Conservation (phyloP, 2,797 vertebrate genomes). For the Epinephelus coioides region DNA sequence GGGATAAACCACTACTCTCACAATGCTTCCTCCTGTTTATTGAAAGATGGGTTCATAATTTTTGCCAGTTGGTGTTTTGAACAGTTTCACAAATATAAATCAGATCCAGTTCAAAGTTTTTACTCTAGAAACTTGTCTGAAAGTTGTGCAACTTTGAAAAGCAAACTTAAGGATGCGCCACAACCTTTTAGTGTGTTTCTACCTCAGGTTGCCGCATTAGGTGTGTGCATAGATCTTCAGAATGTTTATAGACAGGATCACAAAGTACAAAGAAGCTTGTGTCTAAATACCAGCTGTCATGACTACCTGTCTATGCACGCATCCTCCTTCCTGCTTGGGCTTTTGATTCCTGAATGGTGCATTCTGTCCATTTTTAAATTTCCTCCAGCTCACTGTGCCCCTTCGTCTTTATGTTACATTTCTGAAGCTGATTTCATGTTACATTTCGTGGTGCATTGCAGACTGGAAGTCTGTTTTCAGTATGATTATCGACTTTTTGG, state of each 20-base stretch:
- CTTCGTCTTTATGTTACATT: background rate
- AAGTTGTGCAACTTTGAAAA: constrained; percentile 37
- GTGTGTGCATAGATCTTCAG: constrained; percentile 3
- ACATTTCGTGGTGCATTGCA: too few species aligned
- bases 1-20: constrained; percentile 5
- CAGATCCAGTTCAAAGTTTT: background rate
- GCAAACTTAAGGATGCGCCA: background rate
- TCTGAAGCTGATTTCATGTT: background rate
- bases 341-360: background rate
- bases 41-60: background rate
- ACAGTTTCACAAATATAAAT: constrained; percentile 27
- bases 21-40: background rate
- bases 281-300: constrained; percentile 20
- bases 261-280: constrained; percentile 10
- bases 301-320: background rate
- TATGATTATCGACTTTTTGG: background rate
- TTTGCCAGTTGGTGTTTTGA: constrained; percentile 28
- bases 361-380: background rate
- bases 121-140: background rate
- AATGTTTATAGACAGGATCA: constrained; percentile 6
- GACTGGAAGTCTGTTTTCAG: constrained; percentile 1
- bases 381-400: background rate
- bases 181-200: constrained; percentile 17
- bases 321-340: background rate
- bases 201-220: background rate